Conservation (phyloP, 2,797 vertebrate genomes). For the Zonotrichia albicollis region DNA sequence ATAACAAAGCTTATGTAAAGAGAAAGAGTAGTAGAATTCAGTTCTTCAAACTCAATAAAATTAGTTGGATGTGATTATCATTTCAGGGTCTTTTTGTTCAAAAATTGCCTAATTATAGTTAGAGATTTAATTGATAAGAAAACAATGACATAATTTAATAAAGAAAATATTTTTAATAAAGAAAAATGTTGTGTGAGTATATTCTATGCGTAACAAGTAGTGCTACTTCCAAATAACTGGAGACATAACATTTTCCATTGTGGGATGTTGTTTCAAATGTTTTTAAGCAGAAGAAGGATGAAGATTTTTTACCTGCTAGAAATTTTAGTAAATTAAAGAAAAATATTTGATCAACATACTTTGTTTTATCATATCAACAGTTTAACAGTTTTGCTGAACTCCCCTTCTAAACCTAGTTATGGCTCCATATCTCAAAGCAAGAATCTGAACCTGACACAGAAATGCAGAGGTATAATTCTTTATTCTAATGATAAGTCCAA, state of each 20-base stretch:
- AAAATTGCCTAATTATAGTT: background rate
- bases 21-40: background rate
- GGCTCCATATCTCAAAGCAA: background rate
- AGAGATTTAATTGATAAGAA: background rate
- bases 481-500: background rate
- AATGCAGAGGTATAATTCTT: rapidly evolving
- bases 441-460: background rate
- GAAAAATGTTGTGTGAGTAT: background rate
- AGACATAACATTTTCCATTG: background rate
- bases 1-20: background rate
- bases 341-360: rapidly evolving
- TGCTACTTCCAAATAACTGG: background rate
- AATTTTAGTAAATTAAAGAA: background rate
- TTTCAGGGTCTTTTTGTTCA: background rate
- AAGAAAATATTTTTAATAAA: background rate
- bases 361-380: background rate
- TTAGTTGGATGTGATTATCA: background rate
- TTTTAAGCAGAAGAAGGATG: background rate
- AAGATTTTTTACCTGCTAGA: background rate
- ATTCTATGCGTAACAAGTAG: background rate
- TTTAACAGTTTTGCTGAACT: background rate
- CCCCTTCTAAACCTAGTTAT: background rate
- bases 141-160: background rate
- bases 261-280: background rate
- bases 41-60: background rate